These are phyloP conservation scores for Anoplolepis gracilipes DNA, from an alignment of 1,140 invertebrate species.

Conservation along the genomic window DNA sequence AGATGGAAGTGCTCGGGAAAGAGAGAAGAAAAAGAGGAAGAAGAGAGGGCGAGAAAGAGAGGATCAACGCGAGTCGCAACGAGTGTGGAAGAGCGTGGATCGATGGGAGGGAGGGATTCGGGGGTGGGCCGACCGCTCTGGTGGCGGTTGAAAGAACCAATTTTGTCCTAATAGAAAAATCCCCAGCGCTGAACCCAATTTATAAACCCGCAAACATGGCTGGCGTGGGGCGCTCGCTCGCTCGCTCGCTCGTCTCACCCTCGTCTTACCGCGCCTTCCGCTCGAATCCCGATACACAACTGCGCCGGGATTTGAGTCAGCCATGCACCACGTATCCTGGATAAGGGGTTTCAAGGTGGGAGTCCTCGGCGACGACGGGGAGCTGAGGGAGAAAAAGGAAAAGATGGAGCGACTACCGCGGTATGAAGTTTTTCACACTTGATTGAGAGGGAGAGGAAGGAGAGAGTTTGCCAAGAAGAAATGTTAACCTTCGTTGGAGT, in stretches of 20 bases:
- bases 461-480: not conserved
- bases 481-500: not conserved
- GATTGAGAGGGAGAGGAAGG: conserved; percentile 15
- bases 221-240: conserved; percentile 74
- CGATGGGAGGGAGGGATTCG: conserved; percentile 54
- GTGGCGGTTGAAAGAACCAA: conserved; percentile 86
- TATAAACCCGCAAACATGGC: conserved; percentile 86
- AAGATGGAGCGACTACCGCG: conserved; percentile 8
- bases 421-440: conserved; percentile 48
- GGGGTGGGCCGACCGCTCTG: conserved; percentile 74
- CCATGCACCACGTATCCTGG: conserved; percentile 65
- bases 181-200: conserved; percentile 85
- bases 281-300: conserved; percentile 76
- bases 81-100: conserved; percentile 68
- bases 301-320: conserved; percentile 76
- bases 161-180: conserved; percentile 86
- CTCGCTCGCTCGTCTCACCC: conserved; percentile 51
- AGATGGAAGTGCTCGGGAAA: conserved; percentile 46
- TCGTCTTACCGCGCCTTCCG: conserved; percentile 46
- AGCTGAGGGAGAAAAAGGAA: conserved; percentile 25
- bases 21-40: not conserved
- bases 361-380: conserved; percentile 19
- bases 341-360: conserved; percentile 67
- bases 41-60: conserved; percentile 41
- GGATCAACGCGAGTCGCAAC: conserved; percentile 68